Percentiles rank a stretch among this genome's conserved stretches.
phyloP scores from a whole-genome alignment of 2,888 invertebrate genomes.

The Asteroscopus sphinx region DNA sequence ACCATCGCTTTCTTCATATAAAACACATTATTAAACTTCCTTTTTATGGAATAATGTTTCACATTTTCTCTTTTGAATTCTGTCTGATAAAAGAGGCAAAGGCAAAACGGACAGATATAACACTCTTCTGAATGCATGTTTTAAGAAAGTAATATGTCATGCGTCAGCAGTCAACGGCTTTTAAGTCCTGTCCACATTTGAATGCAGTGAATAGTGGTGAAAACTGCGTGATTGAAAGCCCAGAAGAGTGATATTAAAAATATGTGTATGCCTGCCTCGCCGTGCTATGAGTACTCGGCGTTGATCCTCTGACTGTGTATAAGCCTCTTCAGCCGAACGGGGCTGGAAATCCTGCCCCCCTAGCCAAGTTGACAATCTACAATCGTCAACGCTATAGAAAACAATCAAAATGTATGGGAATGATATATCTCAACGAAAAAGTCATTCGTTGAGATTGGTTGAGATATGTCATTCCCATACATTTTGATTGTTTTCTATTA shows the following conservation, averaged over 20 bases:
- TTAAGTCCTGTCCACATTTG: conserved; percentile 6
- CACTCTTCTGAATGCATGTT: conserved; percentile 2
- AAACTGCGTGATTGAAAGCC: conserved; percentile 1
- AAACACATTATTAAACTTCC: conserved; percentile 3
- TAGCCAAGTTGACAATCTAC: too few species aligned
- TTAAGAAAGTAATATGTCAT: conserved; percentile 12
- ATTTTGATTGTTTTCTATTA: too few species aligned
- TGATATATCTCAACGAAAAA: too few species aligned
- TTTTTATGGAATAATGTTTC: neutral
- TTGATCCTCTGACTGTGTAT: conserved; percentile 6
- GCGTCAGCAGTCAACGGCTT: conserved; percentile 12
- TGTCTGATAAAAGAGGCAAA: too few species aligned
- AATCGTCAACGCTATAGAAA: too few species aligned
- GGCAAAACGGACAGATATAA: too few species aligned
- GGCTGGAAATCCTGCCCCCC: neutral
- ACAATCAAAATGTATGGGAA: too few species aligned
- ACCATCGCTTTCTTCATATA: conserved; percentile 1
- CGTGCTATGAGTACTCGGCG: neutral
- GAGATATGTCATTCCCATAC: too few species aligned
- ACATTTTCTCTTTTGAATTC: conserved; percentile 3
- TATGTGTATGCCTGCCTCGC: neutral
- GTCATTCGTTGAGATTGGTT: too few species aligned
- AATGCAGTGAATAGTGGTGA: conserved; percentile 11
- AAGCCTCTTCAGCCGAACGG: conserved; percentile 8
- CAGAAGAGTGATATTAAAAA: conserved; percentile 15